Evolutionary conservation across 2,113 vertebrate genomes (phyloP).

Genomic region (Apteryx mantelli): DNA sequence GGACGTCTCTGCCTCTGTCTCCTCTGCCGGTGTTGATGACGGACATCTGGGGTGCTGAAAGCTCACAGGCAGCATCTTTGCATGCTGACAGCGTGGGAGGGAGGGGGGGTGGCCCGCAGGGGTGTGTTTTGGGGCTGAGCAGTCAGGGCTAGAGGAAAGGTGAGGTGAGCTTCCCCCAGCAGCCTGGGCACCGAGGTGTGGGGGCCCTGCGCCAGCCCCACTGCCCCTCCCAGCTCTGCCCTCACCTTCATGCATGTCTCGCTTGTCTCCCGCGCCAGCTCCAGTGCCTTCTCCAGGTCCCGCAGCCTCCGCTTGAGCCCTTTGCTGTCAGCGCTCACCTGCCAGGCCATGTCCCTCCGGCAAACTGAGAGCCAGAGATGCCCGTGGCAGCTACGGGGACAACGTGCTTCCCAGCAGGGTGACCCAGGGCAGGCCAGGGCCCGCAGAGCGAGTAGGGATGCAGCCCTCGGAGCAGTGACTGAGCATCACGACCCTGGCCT

Average conservation of each 20-base stretch:
- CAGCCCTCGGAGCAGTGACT: neutral
- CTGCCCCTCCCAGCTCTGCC: neutral
- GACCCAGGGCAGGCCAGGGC: no score
- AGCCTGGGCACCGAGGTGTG: neutral
- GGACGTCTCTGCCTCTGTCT: neutral
- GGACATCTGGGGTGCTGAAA: neutral
- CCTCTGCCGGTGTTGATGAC: neutral
- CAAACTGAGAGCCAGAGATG: constrained; percentile 34
- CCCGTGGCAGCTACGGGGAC: neutral
- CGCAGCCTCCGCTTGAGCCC: constrained; percentile 65
- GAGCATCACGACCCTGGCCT: neutral
- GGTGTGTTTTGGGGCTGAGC: neutral
- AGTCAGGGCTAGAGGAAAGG: rapidly evolving
- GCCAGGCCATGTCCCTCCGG: constrained; percentile 49
- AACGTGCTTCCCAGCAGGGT: rapidly evolving
- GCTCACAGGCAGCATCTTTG: neutral
- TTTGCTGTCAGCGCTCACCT: constrained; percentile 60
- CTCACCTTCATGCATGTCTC: constrained; percentile 77
- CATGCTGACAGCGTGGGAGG: rapidly evolving
- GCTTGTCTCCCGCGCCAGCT: constrained; percentile 68
- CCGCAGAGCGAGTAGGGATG: no score
- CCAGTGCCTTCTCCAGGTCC: constrained; percentile 70
- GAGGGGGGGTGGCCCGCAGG: neutral
- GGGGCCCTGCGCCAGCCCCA: neutral
- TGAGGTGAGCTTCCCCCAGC: neutral